Conservation (phyloP, 2,888 invertebrate species). For the Coecobrya sp. region DNA sequence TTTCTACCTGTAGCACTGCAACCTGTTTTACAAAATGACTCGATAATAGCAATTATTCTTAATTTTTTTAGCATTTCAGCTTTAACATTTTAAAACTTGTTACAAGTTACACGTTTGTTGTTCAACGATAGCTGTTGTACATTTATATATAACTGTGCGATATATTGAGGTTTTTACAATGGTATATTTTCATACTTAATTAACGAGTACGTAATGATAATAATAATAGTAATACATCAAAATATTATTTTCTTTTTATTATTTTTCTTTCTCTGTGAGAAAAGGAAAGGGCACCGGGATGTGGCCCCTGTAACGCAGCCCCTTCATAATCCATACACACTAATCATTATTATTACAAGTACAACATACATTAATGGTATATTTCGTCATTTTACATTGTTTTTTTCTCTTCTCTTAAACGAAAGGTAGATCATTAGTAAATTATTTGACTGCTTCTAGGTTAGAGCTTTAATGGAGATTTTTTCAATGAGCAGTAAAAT, state of each 20-base stretch:
- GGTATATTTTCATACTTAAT: not conserved
- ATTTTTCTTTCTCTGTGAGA: constrained; percentile 8
- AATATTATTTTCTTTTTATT: constrained; percentile 62
- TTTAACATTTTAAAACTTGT: not conserved
- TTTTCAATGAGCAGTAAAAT: not conserved
- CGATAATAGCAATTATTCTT: constrained; percentile 6
- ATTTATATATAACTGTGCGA: constrained; percentile 26
- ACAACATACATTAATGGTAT: not conserved
- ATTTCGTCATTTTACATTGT: not conserved
- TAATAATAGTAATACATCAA: constrained; percentile 49
- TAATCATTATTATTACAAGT: constrained; percentile 28
- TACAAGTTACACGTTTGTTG: constrained; percentile 1
- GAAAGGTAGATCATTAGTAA: not conserved
- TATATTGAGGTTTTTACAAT: constrained; percentile 3
- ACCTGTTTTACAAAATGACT: constrained; percentile 43
- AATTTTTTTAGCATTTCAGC: constrained; percentile 4
- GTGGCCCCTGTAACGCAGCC: constrained; percentile 54
- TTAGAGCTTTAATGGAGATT: not conserved
- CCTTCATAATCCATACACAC: not conserved
- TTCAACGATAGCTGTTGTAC: constrained; percentile 29
- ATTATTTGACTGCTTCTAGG: not conserved
- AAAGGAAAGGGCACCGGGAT: constrained; percentile 54
- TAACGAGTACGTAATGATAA: not conserved
- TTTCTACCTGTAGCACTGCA: constrained; percentile 21
- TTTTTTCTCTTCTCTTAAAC: not conserved